A percentile compares a stretch with the other conserved stretches of the same genome.
Evolutionary conservation across 2,113 vertebrate genomes (phyloP).

Genomic region (Gymnobelideus leadbeateri): DNA sequence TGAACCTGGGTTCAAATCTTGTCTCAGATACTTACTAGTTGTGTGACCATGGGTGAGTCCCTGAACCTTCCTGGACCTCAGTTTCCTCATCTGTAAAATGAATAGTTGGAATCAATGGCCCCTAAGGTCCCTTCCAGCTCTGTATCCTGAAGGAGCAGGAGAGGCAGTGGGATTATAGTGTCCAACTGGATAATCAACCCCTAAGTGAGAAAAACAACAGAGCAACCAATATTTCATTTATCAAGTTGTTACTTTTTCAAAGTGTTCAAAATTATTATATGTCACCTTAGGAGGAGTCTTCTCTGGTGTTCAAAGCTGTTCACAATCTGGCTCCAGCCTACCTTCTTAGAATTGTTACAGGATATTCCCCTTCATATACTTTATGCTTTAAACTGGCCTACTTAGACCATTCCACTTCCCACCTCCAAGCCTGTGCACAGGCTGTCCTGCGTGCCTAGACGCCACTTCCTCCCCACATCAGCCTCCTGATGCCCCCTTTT

Average conservation of each 20-base stretch:
- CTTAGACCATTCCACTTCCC: neutral
- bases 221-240: neutral
- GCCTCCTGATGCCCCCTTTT: neutral
- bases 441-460: too few species aligned
- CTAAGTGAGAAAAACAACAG: neutral
- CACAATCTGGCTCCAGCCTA: neutral
- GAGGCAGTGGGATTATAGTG: neutral
- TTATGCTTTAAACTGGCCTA: neutral
- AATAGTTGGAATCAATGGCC: too few species aligned
- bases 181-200: neutral
- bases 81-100: too few species aligned
- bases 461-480: neutral
- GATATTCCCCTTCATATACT: neutral
- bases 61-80: too few species aligned
- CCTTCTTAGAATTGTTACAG: neutral
- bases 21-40: neutral
- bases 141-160: neutral
- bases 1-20: neutral
- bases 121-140: neutral
- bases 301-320: neutral
- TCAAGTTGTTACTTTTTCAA: neutral
- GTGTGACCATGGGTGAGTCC: neutral
- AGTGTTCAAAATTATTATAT: neutral
- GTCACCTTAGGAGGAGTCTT: neutral
- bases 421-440: neutral